Evolutionary conservation across 2,113 vertebrate species (phyloP), one percentile per base, ranked within the genome.

Genomic region (Phaethornis superciliosus): DNA sequence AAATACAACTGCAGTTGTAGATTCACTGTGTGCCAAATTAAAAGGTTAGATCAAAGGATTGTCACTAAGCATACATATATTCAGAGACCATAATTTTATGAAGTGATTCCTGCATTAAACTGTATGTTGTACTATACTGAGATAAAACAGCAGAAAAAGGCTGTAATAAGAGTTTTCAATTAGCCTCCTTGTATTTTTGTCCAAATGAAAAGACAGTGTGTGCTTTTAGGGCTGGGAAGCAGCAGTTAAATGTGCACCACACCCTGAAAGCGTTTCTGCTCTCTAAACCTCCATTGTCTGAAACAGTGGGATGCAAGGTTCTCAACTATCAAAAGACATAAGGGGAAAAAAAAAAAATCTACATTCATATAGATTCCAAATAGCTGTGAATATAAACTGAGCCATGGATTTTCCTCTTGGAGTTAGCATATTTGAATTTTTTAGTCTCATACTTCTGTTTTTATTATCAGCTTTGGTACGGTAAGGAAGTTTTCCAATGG

Each of bases 261-360:
- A 51, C 81, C 79, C 93, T 95, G 89, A 91, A 94, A 95, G 32
- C 49, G 14, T 77, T 95, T 74, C 79, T 90, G 79, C 47, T 94
- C 40, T 94, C 82, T 94, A 51, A 96, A 88, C 71, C 37, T 93
- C 33, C 85, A 93, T 96, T 96, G 96, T 95, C 55, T 93, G 91
- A 67, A 94, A 77, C 71, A 94, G 92, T 81, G 92, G 79, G 82
- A 95, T 88, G 70, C 51, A 93, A 93, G 78, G 85, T 65, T 96
- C 71, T 83, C 76, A 90, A 68, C 74, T 69, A 87, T 77, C 3
- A 13, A 81, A 85, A 93, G 55, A 89, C 88, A 51, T 72, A 85
- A 85, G 26, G 30, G 23, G 12, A 8, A 24, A 28, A 58, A 79
- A 42, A 33, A 78, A 54, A 22, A 84, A 55, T 35, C n/a, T 51